These are phyloP conservation scores for Pocillopora grandis DNA, from an alignment of 92 coral and sea anemone genomes.

Conservation along the genomic window DNA sequence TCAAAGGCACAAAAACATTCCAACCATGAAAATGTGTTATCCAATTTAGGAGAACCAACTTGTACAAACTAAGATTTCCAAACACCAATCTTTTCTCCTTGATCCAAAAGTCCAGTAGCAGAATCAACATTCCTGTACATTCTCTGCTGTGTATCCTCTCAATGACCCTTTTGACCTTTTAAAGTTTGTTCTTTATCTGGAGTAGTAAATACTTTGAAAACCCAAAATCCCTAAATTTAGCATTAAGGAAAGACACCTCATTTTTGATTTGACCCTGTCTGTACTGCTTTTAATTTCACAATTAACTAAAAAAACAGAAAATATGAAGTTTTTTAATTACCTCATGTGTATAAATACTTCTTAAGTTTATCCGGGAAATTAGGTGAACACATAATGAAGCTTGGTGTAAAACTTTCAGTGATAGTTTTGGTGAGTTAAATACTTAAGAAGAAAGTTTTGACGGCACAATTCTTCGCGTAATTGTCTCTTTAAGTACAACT, in stretches of 20 bases:
- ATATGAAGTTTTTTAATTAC: not conserved
- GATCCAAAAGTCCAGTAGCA: not conserved
- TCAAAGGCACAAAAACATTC: too few relatives aligned
- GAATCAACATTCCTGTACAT: not conserved
- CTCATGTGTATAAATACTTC: too few relatives aligned
- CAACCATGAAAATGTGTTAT: too few relatives aligned
- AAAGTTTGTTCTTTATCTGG: conserved; percentile 50
- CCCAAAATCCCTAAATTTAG: conserved; percentile 79
- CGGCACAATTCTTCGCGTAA: too few relatives aligned
- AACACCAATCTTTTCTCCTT: not conserved
- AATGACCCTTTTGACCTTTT: conserved; percentile 67
- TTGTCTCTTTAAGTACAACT: too few relatives aligned
- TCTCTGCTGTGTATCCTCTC: not conserved
- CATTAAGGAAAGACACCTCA: conserved; percentile 58
- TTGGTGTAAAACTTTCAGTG: too few relatives aligned
- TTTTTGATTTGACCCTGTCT: not conserved
- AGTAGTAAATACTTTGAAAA: conserved; percentile 75
- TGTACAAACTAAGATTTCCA: too few relatives aligned
- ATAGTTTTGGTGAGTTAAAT: too few relatives aligned
- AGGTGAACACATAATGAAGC: too few relatives aligned
- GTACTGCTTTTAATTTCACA: not conserved
- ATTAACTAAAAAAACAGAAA: not conserved
- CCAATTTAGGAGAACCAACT: too few relatives aligned
- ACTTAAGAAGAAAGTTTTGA: too few relatives aligned
- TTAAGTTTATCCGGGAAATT: too few relatives aligned